phyloP scores from a whole-genome alignment of 2,888 invertebrate genomes.

The Drosophila mercatorum region DNA sequence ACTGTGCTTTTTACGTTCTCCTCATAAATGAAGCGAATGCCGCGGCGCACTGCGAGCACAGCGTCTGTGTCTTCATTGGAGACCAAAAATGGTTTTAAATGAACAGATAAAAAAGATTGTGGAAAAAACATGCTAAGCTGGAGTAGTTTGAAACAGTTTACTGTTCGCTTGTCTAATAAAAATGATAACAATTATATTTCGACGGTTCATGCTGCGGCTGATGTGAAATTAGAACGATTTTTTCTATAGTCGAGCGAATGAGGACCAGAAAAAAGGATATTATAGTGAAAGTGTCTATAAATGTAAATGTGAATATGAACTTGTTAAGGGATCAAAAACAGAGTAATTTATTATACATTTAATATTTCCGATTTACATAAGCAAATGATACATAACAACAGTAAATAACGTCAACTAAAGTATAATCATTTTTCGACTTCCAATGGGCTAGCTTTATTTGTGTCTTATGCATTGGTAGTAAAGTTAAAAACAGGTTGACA shows the following conservation, averaged over 20 bases:
- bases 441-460: too few species aligned
- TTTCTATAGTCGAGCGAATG: not conserved
- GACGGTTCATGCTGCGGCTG: too few species aligned
- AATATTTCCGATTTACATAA: too few species aligned
- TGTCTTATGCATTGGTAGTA: too few species aligned
- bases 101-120: conserved; percentile 29
- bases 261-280: too few species aligned
- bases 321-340: not conserved
- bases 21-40: conserved; percentile 57
- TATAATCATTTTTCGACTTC: too few species aligned
- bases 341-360: not conserved
- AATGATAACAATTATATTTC: conserved; percentile 1
- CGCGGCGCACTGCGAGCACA: conserved; percentile 39
- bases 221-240: not conserved
- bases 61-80: conserved; percentile 13
- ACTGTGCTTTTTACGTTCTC: conserved; percentile 57
- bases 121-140: not conserved
- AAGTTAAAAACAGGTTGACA: too few species aligned
- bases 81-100: conserved; percentile 25
- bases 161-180: conserved; percentile 3
- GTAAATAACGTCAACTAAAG: too few species aligned
- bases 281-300: not conserved
- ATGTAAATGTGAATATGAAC: not conserved
- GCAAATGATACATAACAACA: too few species aligned
- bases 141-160: conserved; percentile 1